Evolutionary conservation across 1,140 invertebrate genomes (phyloP).

Genomic region (Drosophila mayri): DNA sequence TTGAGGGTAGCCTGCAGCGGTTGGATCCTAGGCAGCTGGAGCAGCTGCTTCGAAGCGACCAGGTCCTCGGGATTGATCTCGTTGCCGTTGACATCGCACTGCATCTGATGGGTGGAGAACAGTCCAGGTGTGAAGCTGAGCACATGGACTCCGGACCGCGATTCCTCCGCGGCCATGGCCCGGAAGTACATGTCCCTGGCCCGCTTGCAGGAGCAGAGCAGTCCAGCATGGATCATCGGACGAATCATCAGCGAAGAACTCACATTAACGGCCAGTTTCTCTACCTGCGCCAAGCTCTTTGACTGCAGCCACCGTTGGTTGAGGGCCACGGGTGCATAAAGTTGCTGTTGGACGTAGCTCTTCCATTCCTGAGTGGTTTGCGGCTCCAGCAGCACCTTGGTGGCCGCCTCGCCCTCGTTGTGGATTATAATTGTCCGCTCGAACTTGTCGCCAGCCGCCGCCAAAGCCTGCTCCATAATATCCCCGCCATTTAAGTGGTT

Average conservation of each 20-base stretch:
- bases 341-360: slow-evolving; percentile 91
- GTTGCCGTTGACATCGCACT: slow-evolving; percentile 80
- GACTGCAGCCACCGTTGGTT: slow-evolving; percentile 90
- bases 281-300: slow-evolving; percentile 75
- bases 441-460: slow-evolving; percentile 83
- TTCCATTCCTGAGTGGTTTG: slow-evolving; percentile 87
- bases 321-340: slow-evolving; percentile 91
- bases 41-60: slow-evolving; percentile 12
- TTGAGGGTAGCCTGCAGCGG: slow-evolving; percentile 64
- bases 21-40: slow-evolving; percentile 43
- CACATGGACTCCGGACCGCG: slow-evolving; percentile 87
- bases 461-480: slow-evolving; percentile 45
- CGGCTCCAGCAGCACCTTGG: slow-evolving; percentile 86
- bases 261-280: slow-evolving; percentile 92
- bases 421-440: slow-evolving; percentile 92
- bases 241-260: slow-evolving; percentile 94
- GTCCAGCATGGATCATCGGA: slow-evolving; percentile 90
- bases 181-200: slow-evolving; percentile 96
- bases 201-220: slow-evolving; percentile 95
- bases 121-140: slow-evolving; percentile 97
- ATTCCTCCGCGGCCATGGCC: slow-evolving; percentile 91
- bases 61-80: slow-evolving; percentile 49
- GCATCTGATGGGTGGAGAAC: slow-evolving; percentile 90
- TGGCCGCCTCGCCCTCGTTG: slow-evolving; percentile 95
- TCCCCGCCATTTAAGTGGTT: slow-evolving; percentile 39